A percentile compares a stretch with the other conserved stretches of the same genome.
Conservation (phyloP, 1,140 invertebrate species). For the Phocides pigmalion region DNA sequence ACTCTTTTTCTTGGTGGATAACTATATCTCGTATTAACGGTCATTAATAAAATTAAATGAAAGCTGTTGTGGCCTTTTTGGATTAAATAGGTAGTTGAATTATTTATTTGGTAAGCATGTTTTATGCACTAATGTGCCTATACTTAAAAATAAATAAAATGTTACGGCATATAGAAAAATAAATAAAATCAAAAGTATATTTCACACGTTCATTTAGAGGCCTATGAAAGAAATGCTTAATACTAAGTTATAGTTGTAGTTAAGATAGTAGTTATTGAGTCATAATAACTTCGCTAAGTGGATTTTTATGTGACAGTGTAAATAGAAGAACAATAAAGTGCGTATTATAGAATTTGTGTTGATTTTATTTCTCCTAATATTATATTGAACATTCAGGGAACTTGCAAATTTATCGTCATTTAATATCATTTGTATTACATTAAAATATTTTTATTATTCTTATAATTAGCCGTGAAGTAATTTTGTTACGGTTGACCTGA, state of each 20-base stretch:
- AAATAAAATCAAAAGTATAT: too few species aligned
- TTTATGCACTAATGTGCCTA: background rate
- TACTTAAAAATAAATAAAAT: background rate
- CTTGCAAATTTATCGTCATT: too few species aligned
- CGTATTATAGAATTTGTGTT: slow-evolving; percentile 43
- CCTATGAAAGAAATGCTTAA: background rate
- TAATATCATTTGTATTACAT: too few species aligned
- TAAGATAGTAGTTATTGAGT: slow-evolving; percentile 44
- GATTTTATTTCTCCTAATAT: too few species aligned
- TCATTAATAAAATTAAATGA: background rate
- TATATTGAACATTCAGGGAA: too few species aligned
- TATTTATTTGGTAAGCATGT: background rate
- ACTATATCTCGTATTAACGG: too few species aligned
- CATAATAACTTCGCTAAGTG: slow-evolving; percentile 65
- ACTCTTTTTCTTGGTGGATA: too few species aligned
- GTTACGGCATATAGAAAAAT: too few species aligned
- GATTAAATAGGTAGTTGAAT: background rate
- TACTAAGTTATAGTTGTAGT: slow-evolving; percentile 14
- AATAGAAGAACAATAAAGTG: slow-evolving; percentile 66
- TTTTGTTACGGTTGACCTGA: too few species aligned
- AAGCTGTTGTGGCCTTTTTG: background rate
- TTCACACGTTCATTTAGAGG: too few species aligned
- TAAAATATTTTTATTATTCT: too few species aligned
- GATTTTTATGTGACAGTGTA: slow-evolving; percentile 65
- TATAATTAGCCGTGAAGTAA: too few species aligned